Conservation (phyloP, 2,797 vertebrate species). For the Megaceryle alcyon region DNA sequence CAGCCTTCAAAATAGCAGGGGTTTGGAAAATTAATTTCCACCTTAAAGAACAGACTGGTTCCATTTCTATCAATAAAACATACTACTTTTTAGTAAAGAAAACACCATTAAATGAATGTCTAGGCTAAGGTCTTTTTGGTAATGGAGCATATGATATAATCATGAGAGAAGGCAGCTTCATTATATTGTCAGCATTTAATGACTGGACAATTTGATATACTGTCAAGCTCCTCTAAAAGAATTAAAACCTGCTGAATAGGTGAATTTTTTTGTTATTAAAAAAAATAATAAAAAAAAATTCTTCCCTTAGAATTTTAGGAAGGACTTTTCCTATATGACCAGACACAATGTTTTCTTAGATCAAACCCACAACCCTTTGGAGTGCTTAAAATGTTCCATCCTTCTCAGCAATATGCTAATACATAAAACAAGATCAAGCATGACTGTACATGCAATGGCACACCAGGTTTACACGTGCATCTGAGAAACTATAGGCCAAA, state of each 20-base stretch:
- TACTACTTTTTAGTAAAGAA: background rate
- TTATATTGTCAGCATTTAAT: constrained; percentile 22
- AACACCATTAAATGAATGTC: background rate
- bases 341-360: background rate
- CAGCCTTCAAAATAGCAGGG: background rate
- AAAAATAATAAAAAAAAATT: background rate
- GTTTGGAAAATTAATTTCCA: constrained; percentile 33
- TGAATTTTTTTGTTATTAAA: background rate
- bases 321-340: background rate
- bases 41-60: background rate
- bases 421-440: background rate
- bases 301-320: background rate
- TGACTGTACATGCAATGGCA: background rate
- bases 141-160: background rate
- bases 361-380: background rate
- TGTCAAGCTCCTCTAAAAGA: background rate
- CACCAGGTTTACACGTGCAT: background rate
- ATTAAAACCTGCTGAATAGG: constrained; percentile 5
- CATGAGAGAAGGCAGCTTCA: background rate
- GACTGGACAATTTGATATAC: background rate
- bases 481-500: background rate
- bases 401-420: background rate
- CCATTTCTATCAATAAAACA: constrained; percentile 20
- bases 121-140: background rate
- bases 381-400: background rate